Base-by-base conservation (phyloP, 2,888 invertebrate genomes). In the Sphaerophoria rueppellii region DNA sequence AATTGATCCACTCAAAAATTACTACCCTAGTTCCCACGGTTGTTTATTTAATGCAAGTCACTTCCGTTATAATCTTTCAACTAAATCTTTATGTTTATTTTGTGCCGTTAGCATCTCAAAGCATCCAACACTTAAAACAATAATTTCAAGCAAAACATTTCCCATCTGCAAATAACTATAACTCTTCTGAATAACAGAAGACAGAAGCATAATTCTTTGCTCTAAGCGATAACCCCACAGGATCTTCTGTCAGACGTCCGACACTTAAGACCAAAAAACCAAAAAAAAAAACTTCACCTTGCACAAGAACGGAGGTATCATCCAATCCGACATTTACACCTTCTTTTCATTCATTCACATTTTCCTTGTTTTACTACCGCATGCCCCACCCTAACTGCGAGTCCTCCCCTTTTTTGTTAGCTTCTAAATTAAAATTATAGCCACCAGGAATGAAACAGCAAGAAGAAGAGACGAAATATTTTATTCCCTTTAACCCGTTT, bases 81-180 rank as follows among this genome's bases (percentile, higher is more conserved):
- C 48, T 48, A 48, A 63, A 48, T 50, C 48, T 16, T 63, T 16
- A 24, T 24, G 24, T 24, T 24, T 24, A 24, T 24, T 24, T 24
- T 24, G 24, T 24, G 24, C 24, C 24, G 9, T 34, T 34, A 48
- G 14, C 12, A 55, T 24, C 32, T 37, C 16, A 46, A 24, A 24
- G 32, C 16, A 43, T 9, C 2, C 34, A 40, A 61, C 35, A 69
- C 63, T 63, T 35, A 35, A 63, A 63, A 24, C 63, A 63, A 50
- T 63, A 48, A 63, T 63, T 61, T 35, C 6, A 0, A 63, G 35
- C 5, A 50, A 50, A 78, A 74, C 58, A 79, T 71, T 58, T 74
- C 70, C 65, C 79, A 71, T 54, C 78, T 71, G 70, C 79, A 74
- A 82, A 74, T 82, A 79, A 70, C 63, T 58, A 74, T 82, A 74